Percentiles rank a stretch among this genome's conserved stretches.
Evolutionary conservation across 2,797 vertebrate genomes (phyloP).

Genomic region (Cossypha niveicapilla): DNA sequence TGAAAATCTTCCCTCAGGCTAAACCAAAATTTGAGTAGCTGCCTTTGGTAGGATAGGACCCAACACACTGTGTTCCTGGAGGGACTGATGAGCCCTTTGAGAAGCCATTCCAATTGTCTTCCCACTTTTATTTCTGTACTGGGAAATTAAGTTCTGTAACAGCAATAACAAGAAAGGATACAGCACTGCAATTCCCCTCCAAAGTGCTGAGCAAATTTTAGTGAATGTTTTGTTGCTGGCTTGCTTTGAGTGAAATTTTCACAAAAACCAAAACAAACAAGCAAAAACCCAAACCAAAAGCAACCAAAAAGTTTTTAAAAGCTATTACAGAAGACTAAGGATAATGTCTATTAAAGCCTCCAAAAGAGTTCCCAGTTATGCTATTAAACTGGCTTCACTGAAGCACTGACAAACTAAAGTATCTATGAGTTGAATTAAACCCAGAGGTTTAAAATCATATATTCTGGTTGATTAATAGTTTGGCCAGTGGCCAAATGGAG

Average conservation of each 20-base stretch:
- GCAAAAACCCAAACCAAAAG: background rate
- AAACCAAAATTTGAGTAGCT: background rate
- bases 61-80: background rate
- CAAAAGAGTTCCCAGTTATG: background rate
- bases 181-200: background rate
- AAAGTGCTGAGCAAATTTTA: background rate
- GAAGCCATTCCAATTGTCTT: background rate
- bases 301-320: background rate
- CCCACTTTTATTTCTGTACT: background rate
- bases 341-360: background rate
- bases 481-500: background rate
- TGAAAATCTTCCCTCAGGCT: background rate
- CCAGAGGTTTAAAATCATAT: background rate
- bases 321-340: background rate
- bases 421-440: background rate
- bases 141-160: background rate
- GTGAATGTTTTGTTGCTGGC: background rate
- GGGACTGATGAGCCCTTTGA: background rate
- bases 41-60: background rate
- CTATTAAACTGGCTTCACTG: background rate
- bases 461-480: background rate
- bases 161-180: background rate
- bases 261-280: background rate
- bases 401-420: background rate
- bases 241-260: background rate